Base-by-base conservation (phyloP, 2,888 invertebrate species). In the Leucophora obtusa region DNA sequence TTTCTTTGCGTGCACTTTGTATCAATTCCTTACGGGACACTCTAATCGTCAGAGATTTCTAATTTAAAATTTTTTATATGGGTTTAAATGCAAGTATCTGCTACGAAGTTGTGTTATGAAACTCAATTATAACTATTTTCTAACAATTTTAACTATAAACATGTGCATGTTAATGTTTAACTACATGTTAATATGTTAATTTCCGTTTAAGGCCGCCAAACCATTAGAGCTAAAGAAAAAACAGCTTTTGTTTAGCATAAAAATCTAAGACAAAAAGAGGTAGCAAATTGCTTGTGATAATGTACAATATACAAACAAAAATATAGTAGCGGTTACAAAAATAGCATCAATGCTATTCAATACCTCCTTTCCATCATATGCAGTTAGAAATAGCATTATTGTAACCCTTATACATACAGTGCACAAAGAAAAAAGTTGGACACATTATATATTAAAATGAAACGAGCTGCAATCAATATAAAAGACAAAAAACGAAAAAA, bases 111-210 rank as follows among this genome's bases (percentile, higher is more conserved):
- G n/a, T 47, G 43, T 10, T n/a, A 14, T 47, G 5, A 47, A 47
- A 14, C 43, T 47, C 7, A 47, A 47, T 47, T 47, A 47, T 47
- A 47, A 47, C 43, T 4, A n/a, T 47, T 47, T 47, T 47, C 43
- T 47, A 11, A 38, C 38, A 38, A 14, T 38, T 9, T 38, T 38
- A 66, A 18, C 54, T 43, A 66, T 66, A 66, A 66, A 66, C 53
- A 66, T 66, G 53, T 38, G 54, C 43, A 56, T 47, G 43, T 47
- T 47, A n/a, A 47, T 47, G 43, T 47, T 47, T n/a, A 47, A n/a
- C 43, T 43, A 66, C 54, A 66, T 66, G 54, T 66, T 66, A 54
- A 66, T 66, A 66, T 66, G 66, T 66, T 66, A 66, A 66, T 66
- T 66, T 66, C 66, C 66, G 66, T 66, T 66, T 66, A 43, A 54